phyloP scores from a whole-genome alignment of 2,888 invertebrate genomes.

The Phyllotreta cruciferae region DNA sequence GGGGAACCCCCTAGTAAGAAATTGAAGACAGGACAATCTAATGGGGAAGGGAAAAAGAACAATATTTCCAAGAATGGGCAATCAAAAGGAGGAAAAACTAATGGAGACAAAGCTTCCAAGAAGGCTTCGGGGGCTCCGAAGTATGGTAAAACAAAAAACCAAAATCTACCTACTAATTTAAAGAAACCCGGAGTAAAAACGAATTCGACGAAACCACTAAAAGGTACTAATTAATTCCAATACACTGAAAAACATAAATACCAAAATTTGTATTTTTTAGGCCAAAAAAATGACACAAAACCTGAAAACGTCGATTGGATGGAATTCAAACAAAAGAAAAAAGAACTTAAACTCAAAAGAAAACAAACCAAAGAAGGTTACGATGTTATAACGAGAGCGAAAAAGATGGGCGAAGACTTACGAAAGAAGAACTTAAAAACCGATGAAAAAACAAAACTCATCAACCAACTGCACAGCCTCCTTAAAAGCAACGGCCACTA shows the following conservation, averaged over 20 bases:
- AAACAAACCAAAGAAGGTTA: constrained; percentile 65
- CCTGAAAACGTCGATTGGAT: constrained; percentile 67
- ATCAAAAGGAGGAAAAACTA: background rate
- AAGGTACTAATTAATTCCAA: background rate
- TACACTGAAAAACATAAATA: background rate
- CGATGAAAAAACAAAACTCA: constrained; percentile 63
- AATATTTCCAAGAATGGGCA: background rate
- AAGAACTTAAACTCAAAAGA: constrained; percentile 71
- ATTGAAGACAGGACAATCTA: too few relatives aligned
- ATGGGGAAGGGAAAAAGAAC: constrained; percentile 1
- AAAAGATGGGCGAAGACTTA: constrained; percentile 68
- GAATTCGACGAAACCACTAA: background rate
- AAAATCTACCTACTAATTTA: constrained; percentile 34
- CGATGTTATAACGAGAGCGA: constrained; percentile 65
- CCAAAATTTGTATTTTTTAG: constrained; percentile 18
- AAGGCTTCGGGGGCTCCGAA: constrained; percentile 30
- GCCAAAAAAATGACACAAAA: constrained; percentile 29
- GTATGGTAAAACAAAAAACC: constrained; percentile 35
- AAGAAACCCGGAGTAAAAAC: constrained; percentile 29
- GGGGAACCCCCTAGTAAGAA: too few relatives aligned
- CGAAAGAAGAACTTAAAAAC: constrained; percentile 62
- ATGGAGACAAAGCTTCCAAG: background rate
- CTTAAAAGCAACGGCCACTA: constrained; percentile 68
- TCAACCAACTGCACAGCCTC: constrained; percentile 69
- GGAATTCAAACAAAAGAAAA: constrained; percentile 78